These are phyloP conservation scores for Pyrgilauda ruficollis DNA, from an alignment of 2,113 vertebrate species.

Conservation along the genomic window DNA sequence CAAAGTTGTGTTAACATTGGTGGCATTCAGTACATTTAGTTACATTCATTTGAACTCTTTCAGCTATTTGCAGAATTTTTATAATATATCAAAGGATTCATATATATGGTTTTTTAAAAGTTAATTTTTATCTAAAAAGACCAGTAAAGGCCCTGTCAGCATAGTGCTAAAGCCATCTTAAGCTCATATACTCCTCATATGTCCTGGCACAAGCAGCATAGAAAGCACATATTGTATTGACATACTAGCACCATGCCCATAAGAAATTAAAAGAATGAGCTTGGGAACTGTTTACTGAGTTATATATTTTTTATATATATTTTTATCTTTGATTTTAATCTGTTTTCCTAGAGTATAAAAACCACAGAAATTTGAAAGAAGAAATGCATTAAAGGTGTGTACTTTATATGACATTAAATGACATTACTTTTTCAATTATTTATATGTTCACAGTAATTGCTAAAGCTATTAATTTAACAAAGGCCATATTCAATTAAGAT, in stretches of 20 bases:
- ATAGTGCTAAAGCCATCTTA: not conserved
- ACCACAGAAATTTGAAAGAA: not conserved
- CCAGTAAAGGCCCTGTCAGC: not conserved
- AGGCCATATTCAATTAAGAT: not conserved
- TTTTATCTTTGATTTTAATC: not conserved
- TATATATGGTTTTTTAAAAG: not conserved
- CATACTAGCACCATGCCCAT: not conserved
- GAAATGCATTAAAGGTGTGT: not conserved
- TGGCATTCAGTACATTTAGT: not conserved
- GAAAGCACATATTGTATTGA: not conserved
- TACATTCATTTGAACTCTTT: not conserved
- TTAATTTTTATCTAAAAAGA: not conserved
- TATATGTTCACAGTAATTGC: not conserved
- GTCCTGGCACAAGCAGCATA: rapidly evolving
- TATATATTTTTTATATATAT: not conserved
- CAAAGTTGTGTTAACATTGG: not conserved
- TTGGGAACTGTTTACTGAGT: not conserved
- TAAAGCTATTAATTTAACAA: not conserved
- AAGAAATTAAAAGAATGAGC: not conserved
- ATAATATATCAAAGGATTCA: not conserved
- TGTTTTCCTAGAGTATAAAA: not conserved
- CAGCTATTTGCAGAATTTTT: not conserved
- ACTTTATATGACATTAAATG: not conserved
- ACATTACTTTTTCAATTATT: not conserved
- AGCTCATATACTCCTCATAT: not conserved